Evolutionary conservation across 2,113 vertebrate species (phyloP).

Genomic region (Eclectus roratus): DNA sequence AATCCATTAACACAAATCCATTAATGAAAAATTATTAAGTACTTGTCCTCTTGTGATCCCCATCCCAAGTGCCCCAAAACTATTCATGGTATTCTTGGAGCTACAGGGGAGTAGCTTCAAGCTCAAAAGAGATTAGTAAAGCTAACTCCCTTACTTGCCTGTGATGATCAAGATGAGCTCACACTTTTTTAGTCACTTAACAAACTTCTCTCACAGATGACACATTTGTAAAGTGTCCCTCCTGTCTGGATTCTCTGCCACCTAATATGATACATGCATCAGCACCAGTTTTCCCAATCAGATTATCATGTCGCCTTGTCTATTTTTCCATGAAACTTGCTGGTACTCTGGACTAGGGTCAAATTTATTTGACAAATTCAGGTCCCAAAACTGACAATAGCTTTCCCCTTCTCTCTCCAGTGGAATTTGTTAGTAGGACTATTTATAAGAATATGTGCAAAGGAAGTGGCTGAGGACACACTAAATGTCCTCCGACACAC

Average conservation of each 20-base stretch:
- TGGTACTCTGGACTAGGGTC: neutral
- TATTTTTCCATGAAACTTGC: neutral
- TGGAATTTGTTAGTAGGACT: neutral
- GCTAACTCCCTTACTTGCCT: neutral
- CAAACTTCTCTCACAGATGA: neutral
- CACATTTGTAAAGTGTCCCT: neutral
- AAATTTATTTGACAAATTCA: neutral
- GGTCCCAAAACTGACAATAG: neutral
- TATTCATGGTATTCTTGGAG: neutral
- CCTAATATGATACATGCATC: fast-evolving
- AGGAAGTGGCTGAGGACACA: neutral
- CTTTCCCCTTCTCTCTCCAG: neutral
- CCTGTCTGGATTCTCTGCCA: neutral
- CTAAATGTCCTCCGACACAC: neutral
- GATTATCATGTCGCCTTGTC: neutral
- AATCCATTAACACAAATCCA: neutral
- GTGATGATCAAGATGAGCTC: neutral
- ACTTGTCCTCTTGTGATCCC: neutral
- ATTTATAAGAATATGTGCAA: neutral
- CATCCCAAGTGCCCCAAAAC: neutral
- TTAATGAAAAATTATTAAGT: neutral
- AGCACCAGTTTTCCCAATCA: neutral
- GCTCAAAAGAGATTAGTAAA: neutral
- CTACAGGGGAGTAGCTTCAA: neutral
- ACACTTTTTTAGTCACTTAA: neutral